Conservation (phyloP, 53 echinoderm and acorn worm genomes). For the Hippasteria phrygiana region DNA sequence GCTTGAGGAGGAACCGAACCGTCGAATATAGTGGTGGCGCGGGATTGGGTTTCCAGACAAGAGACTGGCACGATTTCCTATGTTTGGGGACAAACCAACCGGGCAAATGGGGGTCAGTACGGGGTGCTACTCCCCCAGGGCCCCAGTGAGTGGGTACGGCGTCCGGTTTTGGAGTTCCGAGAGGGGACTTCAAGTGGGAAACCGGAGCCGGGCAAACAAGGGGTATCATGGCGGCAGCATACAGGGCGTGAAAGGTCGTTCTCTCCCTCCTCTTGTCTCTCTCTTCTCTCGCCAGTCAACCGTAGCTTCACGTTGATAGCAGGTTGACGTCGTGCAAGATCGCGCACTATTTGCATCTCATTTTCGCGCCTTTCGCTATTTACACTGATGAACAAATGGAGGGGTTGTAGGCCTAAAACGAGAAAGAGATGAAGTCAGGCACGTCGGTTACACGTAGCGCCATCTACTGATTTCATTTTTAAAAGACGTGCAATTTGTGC, state of each 20-base stretch:
- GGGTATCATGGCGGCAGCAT: conserved; percentile 29
- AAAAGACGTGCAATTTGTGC: too few relatives aligned
- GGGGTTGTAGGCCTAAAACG: too few relatives aligned
- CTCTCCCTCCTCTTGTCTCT: background rate
- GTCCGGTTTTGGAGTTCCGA: conserved; percentile 66
- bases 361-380: background rate
- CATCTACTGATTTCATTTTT: too few relatives aligned
- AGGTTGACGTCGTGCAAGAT: background rate
- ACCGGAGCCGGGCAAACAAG: conserved; percentile 31
- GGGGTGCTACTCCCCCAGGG: conserved; percentile 35
- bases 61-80: conserved; percentile 32
- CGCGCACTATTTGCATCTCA: conserved; percentile 45
- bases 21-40: conserved; percentile 10
- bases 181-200: conserved; percentile 47
- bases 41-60: conserved; percentile 47
- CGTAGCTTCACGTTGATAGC: conserved; percentile 45
- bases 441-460: too few relatives aligned
- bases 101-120: conserved; percentile 51
- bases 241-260: conserved; percentile 43
- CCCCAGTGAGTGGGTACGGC: conserved; percentile 42
- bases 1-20: conserved; percentile 30
- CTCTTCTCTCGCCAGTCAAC: conserved; percentile 31
- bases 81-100: conserved; percentile 43
- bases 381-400: too few relatives aligned
- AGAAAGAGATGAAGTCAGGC: too few relatives aligned